A percentile compares a stretch with the other conserved stretches of the same genome.
These are phyloP conservation scores for Ciconia maguari DNA, from an alignment of 2,113 vertebrate species.

Conservation along the genomic window DNA sequence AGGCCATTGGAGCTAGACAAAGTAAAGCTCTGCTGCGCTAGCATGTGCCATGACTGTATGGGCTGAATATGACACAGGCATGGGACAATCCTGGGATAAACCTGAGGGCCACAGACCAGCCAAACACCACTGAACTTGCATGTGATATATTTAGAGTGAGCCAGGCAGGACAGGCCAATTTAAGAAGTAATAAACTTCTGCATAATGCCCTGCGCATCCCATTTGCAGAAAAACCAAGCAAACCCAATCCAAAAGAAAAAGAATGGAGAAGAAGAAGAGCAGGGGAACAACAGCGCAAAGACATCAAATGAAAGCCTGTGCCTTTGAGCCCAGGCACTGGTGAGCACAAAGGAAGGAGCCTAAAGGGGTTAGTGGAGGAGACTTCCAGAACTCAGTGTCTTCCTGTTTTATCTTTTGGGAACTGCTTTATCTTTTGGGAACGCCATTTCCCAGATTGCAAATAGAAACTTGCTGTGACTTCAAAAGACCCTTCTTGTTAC, in stretches of 20 bases:
- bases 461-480: neutral
- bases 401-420: neutral
- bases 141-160: accelerated
- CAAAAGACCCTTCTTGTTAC: neutral
- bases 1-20: neutral
- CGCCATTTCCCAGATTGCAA: neutral
- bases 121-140: neutral
- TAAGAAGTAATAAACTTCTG: neutral
- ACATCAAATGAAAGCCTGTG: neutral
- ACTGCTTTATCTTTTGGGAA: neutral
- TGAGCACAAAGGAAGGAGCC: neutral
- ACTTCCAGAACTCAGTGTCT: neutral
- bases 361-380: neutral
- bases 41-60: neutral
- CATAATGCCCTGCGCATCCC: accelerated
- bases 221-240: neutral
- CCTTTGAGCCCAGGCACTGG: neutral
- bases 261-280: neutral
- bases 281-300: neutral
- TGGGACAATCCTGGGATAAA: neutral
- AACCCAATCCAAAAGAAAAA: neutral
- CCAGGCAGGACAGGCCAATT: neutral
- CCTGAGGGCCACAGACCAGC: neutral
- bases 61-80: neutral
- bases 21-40: neutral